A percentile compares a stretch with the other conserved stretches of the same genome.
Conservation (phyloP, 2,113 vertebrate genomes). For the Lampris megalopsis region DNA sequence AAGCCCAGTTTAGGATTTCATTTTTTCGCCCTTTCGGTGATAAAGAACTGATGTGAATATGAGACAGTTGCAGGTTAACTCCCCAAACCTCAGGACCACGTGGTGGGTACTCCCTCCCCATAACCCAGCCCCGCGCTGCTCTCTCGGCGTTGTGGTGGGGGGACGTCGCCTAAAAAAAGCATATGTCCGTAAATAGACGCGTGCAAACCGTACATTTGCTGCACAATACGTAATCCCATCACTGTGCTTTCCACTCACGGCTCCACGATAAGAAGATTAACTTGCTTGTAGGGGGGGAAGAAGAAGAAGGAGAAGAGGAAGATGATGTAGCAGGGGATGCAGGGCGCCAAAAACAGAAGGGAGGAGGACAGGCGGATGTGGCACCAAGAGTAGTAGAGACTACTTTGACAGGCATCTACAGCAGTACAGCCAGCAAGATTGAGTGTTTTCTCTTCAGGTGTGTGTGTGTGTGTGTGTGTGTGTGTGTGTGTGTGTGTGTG, state of each 20-base stretch:
- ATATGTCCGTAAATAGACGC: constrained; percentile 34
- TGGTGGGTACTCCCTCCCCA: too few relatives aligned
- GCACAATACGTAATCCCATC: constrained; percentile 55
- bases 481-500: constrained; percentile 73
- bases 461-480: constrained; percentile 71
- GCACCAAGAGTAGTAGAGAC: constrained; percentile 16
- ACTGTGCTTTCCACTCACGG: constrained; percentile 39
- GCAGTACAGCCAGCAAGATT: constrained; percentile 58
- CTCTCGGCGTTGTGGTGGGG: constrained; percentile 8
- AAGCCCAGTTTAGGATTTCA: not conserved
- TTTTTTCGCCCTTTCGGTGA: constrained; percentile 27
- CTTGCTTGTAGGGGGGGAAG: constrained; percentile 45
- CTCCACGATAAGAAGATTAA: constrained; percentile 70
- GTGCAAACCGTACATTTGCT: constrained; percentile 13
- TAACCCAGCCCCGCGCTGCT: not conserved
- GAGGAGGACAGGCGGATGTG: not conserved
- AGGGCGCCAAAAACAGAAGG: not conserved
- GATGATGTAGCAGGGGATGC: not conserved
- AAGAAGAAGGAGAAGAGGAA: not conserved
- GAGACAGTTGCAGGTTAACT: constrained; percentile 34
- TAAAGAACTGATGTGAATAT: constrained; percentile 12
- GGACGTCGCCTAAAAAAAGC: not conserved
- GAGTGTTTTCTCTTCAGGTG: constrained; percentile 77
- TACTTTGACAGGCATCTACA: constrained; percentile 59
- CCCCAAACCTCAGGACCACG: not conserved